These are phyloP conservation scores for Iguana delicatissima DNA, from an alignment of 2,797 vertebrate species.

Conservation along the genomic window DNA sequence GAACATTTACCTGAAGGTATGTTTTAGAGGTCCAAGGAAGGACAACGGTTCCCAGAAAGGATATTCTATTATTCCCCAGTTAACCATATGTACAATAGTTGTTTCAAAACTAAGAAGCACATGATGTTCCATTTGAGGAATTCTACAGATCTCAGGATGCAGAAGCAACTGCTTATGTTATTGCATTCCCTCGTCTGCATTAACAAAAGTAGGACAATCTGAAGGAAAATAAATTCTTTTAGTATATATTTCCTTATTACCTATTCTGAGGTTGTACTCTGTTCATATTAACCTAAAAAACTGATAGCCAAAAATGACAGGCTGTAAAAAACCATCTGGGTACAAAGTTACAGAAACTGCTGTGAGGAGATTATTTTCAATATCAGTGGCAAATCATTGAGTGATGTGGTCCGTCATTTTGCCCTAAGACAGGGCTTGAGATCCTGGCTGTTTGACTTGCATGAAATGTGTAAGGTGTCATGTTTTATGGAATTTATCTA, in stretches of 20 bases:
- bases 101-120: not conserved
- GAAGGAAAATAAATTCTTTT: not conserved
- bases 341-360: not conserved
- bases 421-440: conserved; percentile 7
- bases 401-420: conserved; percentile 26
- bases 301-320: conserved; percentile 9
- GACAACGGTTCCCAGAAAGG: not conserved
- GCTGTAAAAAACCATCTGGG: not conserved
- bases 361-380: not conserved
- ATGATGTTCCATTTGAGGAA: not conserved
- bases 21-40: not conserved
- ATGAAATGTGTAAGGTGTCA: not conserved
- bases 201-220: not conserved
- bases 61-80: not conserved
- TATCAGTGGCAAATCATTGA: conserved; percentile 26
- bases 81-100: not conserved
- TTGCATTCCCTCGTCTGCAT: not conserved
- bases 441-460: conserved; percentile 26
- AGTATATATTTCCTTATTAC: not conserved
- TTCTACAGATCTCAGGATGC: not conserved
- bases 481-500: conserved; percentile 35
- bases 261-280: not conserved
- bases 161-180: too few relatives aligned
- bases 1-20: not conserved
- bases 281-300: not conserved